Conservation (phyloP, 1,140 invertebrate species). For the Anadara kagoshimensis region DNA sequence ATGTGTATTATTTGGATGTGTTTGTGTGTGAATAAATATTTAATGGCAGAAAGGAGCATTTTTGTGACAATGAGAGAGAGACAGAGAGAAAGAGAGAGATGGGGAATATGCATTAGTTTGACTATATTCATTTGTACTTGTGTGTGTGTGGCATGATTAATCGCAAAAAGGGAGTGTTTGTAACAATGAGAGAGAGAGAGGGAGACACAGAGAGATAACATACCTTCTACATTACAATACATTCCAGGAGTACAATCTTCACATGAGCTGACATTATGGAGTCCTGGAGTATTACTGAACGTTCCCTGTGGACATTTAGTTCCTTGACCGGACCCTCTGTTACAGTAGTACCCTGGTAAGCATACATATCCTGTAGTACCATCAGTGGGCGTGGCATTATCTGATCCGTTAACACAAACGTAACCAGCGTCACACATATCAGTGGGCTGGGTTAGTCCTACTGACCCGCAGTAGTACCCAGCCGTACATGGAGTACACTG, state of each 20-base stretch:
- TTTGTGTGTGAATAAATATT: too few species aligned
- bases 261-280: constrained; percentile 65
- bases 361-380: constrained; percentile 62
- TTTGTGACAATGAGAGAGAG: too few species aligned
- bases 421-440: constrained; percentile 62
- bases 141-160: too few species aligned
- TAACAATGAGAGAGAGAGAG: too few species aligned
- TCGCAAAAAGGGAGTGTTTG: too few species aligned
- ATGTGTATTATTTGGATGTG: too few species aligned
- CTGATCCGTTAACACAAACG: constrained; percentile 62
- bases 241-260: constrained; percentile 59
- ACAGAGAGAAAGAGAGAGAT: too few species aligned
- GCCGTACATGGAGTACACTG: constrained; percentile 61
- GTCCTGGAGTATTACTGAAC: constrained; percentile 56
- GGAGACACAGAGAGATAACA: background rate
- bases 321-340: constrained; percentile 61
- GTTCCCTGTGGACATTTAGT: constrained; percentile 65
- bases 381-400: constrained; percentile 58
- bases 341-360: constrained; percentile 64
- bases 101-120: too few species aligned
- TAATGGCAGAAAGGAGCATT: too few species aligned
- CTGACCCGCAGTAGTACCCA: constrained; percentile 58
- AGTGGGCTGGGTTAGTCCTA: constrained; percentile 62
- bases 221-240: constrained; percentile 65
- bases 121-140: too few species aligned